These are phyloP conservation scores for Drosophila asahinai DNA, from an alignment of 1,140 invertebrate genomes.

Conservation along the genomic window DNA sequence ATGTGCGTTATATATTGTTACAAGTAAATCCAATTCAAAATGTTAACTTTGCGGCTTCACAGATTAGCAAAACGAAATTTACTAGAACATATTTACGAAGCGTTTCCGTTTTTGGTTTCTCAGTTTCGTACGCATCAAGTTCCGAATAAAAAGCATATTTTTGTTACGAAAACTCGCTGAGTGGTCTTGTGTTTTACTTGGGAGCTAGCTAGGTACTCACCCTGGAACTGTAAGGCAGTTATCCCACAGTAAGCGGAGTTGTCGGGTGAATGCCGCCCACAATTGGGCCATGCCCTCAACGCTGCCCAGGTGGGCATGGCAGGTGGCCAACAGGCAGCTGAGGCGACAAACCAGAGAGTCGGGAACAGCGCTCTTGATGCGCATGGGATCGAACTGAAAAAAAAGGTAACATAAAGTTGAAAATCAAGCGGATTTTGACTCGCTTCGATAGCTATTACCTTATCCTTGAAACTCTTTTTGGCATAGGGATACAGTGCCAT, in stretches of 20 bases:
- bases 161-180: conserved; percentile 54
- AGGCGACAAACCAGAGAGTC: conserved; percentile 94
- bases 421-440: neutral
- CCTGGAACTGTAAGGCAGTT: conserved; percentile 92
- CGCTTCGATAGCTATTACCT: conserved; percentile 31
- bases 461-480: conserved; percentile 70
- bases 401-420: neutral
- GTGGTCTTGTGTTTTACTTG: neutral
- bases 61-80: conserved; percentile 59
- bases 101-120: conserved; percentile 40
- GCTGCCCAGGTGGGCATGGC: conserved; percentile 92
- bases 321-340: conserved; percentile 92
- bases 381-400: conserved; percentile 73
- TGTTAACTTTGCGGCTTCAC: conserved; percentile 78
- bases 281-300: conserved; percentile 93
- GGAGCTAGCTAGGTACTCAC: conserved; percentile 87
- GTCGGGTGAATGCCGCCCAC: conserved; percentile 96
- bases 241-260: conserved; percentile 96
- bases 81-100: conserved; percentile 56
- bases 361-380: conserved; percentile 75
- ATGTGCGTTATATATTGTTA: conserved; percentile 79
- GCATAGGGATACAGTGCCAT: conserved; percentile 84
- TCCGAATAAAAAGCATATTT: conserved; percentile 81
- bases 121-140: conserved; percentile 57
- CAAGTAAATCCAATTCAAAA: conserved; percentile 50